Percentiles rank a stretch among this genome's conserved stretches.
Conservation (phyloP, 2,797 vertebrate genomes). For the Typhlichthys subterraneus region DNA sequence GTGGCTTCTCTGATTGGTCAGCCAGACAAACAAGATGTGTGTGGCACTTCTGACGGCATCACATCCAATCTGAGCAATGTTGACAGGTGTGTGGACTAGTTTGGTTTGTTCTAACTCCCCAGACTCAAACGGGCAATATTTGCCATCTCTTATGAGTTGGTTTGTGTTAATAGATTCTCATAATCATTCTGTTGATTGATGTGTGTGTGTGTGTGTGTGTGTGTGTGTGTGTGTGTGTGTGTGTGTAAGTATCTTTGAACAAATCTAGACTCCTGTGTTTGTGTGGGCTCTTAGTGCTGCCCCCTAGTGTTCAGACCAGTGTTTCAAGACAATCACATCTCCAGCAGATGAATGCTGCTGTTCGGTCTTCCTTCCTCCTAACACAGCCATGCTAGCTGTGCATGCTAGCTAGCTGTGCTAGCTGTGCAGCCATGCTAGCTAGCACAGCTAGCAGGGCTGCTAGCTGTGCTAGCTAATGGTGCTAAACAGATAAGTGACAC, state of each 20-base stretch:
- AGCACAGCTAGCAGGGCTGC: too few relatives aligned
- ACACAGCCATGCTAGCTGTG: background rate
- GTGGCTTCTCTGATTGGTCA: background rate
- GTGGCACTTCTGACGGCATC: slow-evolving; percentile 31
- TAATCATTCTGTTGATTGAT: slow-evolving; percentile 65
- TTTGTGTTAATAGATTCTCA: slow-evolving; percentile 44
- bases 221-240: slow-evolving; percentile 23
- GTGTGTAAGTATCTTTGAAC: slow-evolving; percentile 2
- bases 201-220: slow-evolving; percentile 23
- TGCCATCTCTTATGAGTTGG: slow-evolving; percentile 67
- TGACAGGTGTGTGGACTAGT: slow-evolving; percentile 15
- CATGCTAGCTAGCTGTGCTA: slow-evolving; percentile 8
- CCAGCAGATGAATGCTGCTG: slow-evolving; percentile 14
- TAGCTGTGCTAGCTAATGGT: too few relatives aligned
- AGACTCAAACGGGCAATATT: slow-evolving; percentile 87
- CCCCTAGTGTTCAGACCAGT: slow-evolving; percentile 9
- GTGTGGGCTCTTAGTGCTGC: slow-evolving; percentile 47
- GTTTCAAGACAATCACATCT: too few relatives aligned
- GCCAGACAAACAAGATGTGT: slow-evolving; percentile 1
- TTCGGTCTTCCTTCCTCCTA: slow-evolving; percentile 34
- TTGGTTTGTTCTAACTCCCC: slow-evolving; percentile 71
- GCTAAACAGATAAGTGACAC: background rate
- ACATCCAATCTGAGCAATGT: slow-evolving; percentile 21
- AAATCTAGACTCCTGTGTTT: slow-evolving; percentile 23
- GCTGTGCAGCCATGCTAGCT: background rate